These are phyloP conservation scores for Enteromius trimaculatus DNA, from an alignment of 2,797 vertebrate species.

Conservation along the genomic window DNA sequence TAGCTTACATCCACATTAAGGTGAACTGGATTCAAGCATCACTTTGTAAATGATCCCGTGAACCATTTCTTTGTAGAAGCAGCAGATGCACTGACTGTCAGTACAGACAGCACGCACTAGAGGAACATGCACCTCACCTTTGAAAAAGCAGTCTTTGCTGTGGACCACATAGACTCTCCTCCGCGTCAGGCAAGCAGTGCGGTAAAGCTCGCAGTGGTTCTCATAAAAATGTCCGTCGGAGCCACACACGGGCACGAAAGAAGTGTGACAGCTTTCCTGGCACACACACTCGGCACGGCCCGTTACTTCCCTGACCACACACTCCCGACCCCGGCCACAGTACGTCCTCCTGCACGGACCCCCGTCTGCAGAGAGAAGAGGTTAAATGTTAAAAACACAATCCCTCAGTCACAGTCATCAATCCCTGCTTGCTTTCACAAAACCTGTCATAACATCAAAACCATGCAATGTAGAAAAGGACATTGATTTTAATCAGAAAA, in stretches of 20 bases:
- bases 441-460: neutral
- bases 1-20: neutral
- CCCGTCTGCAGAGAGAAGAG: slow-evolving; percentile 55
- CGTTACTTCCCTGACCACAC: slow-evolving; percentile 77
- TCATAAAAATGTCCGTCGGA: slow-evolving; percentile 93
- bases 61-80: neutral
- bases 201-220: slow-evolving; percentile 94
- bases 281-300: slow-evolving; percentile 85
- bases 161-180: slow-evolving; percentile 84
- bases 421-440: neutral
- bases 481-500: neutral
- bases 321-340: slow-evolving; percentile 85
- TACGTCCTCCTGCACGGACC: slow-evolving; percentile 79
- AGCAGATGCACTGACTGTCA: neutral
- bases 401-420: too few relatives aligned
- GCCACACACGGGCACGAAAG: slow-evolving; percentile 90
- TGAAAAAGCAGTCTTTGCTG: slow-evolving; percentile 96
- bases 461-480: neutral
- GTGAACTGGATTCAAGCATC: neutral
- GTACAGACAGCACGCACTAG: neutral
- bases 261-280: slow-evolving; percentile 82
- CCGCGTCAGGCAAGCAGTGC: slow-evolving; percentile 86
- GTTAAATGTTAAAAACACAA: neutral
- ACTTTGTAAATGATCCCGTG: neutral
- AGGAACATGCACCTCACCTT: slow-evolving; percentile 79